Evolutionary conservation across 2,888 invertebrate species (phyloP), one percentile per base, ranked within the genome.

Genomic region (Strigamia transsilvanica): DNA sequence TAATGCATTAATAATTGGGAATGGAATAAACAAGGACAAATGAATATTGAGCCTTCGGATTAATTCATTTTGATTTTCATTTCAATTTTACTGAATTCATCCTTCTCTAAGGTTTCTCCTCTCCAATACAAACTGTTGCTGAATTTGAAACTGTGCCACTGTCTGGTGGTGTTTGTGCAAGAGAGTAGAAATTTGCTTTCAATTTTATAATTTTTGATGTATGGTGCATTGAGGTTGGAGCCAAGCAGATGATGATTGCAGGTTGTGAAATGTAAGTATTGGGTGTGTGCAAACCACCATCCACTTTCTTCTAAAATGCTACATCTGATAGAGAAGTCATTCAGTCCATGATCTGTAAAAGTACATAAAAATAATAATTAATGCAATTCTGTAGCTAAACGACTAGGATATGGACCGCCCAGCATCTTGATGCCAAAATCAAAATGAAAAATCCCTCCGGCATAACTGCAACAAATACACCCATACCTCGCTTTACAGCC

Each of bases 191-290:
- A 77, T 38, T 13, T 32, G 15, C 13, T 23, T 15, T 77, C 15
- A 3, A 79, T 13, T 41, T 38, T 1, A 18, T 21, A 41, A 3
- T 12, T 41, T 79, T 10, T 18, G 4, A 3, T 38, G 9, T 38
- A 79, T 2, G 79, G 79, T 6, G 79, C 79, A 21, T 79, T 79
- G 10, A 79, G 38, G 34, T 79, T 79, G 18, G 79, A 21, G 38
- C 79, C 79, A 38, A 79, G 79, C 10, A 79, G 79, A 38, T 79
- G 79, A 42, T 79, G 79, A 21, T 79, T 79, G 38, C 79, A 79
- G 4, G 38, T 38, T 21, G 34, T 34, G 34, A 32, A 79, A 18
- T 79, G 79, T 9, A 42, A 38, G 34, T 79, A 79, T 18, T 38
- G 7, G 1, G 79, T 79, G 21, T 79, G 41, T 12, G 41, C 21